These are phyloP conservation scores for Morpho helenor DNA, from an alignment of 2,888 invertebrate genomes.

Conservation along the genomic window DNA sequence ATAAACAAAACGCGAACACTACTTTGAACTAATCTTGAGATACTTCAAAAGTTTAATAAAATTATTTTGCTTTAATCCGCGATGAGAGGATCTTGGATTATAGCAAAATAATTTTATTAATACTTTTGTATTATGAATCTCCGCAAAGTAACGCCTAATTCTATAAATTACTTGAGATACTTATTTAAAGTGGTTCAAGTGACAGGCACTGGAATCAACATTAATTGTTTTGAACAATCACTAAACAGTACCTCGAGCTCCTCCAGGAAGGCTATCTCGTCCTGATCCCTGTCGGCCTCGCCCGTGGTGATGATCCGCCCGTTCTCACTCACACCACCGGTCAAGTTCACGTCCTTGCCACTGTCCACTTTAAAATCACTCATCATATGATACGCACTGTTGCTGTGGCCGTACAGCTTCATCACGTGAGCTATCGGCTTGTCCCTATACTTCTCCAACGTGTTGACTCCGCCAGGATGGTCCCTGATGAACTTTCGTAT, in stretches of 20 bases:
- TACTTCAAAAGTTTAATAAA: too few species aligned
- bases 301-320: conserved; percentile 61
- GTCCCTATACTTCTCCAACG: conserved; percentile 77
- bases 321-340: conserved; percentile 56
- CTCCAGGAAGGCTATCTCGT: conserved; percentile 60
- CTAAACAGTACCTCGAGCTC: conserved; percentile 56
- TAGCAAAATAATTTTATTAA: too few species aligned
- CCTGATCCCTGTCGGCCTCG: conserved; percentile 40
- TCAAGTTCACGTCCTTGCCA: conserved; percentile 59
- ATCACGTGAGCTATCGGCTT: conserved; percentile 77
- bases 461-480: conserved; percentile 87
- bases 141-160: too few species aligned
- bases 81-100: too few species aligned
- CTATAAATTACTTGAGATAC: too few species aligned
- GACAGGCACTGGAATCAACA: too few species aligned
- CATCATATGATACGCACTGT: conserved; percentile 82
- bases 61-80: too few species aligned
- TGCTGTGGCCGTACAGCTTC: conserved; percentile 79
- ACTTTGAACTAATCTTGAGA: too few species aligned
- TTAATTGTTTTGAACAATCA: too few species aligned
- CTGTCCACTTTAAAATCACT: conserved; percentile 78
- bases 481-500: conserved; percentile 82
- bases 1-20: too few species aligned
- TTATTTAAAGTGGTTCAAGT: too few species aligned
- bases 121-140: too few species aligned